Percentiles rank a stretch among this genome's conserved stretches.
Evolutionary conservation across 2,113 vertebrate species (phyloP).

Genomic region (Catharus minimus): DNA sequence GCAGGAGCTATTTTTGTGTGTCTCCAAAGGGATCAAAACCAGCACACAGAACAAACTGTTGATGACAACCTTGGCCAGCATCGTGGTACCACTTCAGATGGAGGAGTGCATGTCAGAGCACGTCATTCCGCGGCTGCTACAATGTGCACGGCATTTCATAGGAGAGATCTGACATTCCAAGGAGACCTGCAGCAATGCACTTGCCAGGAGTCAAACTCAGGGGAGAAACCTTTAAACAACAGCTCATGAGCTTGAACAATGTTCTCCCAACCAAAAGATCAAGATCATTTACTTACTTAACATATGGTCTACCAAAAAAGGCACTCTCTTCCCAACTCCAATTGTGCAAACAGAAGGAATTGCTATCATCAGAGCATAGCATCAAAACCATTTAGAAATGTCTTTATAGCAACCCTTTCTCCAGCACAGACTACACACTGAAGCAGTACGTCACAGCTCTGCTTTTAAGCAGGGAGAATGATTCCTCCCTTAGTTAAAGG

Average conservation of each 20-base stretch:
- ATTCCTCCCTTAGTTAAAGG: not conserved
- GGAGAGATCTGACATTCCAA: not conserved
- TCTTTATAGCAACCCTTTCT: not conserved
- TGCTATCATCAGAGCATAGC: not conserved
- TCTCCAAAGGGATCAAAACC: not conserved
- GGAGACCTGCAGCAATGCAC: not conserved
- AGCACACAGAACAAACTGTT: not conserved
- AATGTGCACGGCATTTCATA: rapidly evolving
- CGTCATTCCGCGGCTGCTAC: not conserved
- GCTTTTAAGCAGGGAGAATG: not conserved
- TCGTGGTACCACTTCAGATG: not conserved
- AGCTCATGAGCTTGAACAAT: not conserved
- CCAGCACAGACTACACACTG: not conserved
- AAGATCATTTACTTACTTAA: slow-evolving; percentile 13
- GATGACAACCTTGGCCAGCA: not conserved
- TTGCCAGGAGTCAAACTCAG: not conserved
- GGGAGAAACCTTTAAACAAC: slow-evolving; percentile 8
- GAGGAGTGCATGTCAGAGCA: not conserved
- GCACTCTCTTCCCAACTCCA: not conserved
- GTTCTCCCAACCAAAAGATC: not conserved
- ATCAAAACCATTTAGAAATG: not conserved
- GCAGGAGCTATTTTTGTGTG: not conserved
- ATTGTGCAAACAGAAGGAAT: slow-evolving; percentile 31
- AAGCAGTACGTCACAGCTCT: not conserved
- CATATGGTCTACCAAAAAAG: slow-evolving; percentile 48